These are phyloP conservation scores for Cynopterus brachyotis DNA, from an alignment of 2,113 vertebrate species.

Conservation along the genomic window DNA sequence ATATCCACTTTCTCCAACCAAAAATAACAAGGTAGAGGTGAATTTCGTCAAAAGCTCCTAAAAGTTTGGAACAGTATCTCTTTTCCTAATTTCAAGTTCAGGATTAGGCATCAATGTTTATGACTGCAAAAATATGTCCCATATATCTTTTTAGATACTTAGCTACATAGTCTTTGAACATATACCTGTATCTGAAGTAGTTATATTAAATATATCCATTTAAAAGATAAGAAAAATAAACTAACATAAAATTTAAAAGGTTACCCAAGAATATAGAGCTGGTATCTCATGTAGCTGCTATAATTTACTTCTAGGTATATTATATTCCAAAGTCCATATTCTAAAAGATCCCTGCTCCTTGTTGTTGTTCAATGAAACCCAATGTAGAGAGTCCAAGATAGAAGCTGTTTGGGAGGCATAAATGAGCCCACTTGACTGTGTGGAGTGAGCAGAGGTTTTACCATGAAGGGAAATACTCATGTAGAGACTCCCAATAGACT, in stretches of 20 bases:
- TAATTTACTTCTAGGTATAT: neutral
- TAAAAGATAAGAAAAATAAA: neutral
- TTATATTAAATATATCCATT: neutral
- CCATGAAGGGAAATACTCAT: neutral
- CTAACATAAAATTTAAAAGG: neutral
- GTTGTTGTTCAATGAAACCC: neutral
- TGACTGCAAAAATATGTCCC: neutral
- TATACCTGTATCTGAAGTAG: neutral
- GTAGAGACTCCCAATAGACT: neutral
- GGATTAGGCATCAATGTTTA: neutral
- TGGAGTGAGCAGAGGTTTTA: neutral
- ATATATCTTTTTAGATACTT: neutral
- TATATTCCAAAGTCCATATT: neutral
- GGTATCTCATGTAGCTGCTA: neutral
- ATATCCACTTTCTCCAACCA: neutral
- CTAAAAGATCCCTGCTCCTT: neutral
- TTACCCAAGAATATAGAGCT: neutral
- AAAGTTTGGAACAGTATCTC: neutral
- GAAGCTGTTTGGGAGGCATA: neutral
- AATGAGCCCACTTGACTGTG: neutral
- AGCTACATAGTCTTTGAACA: neutral
- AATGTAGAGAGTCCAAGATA: neutral
- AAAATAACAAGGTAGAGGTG: neutral
- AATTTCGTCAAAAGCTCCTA: neutral
- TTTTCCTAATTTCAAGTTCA: neutral